A percentile compares a stretch with the other conserved stretches of the same genome.
These are phyloP conservation scores for Drosophila tsacasi DNA, from an alignment of 1,140 invertebrate species.

Conservation along the genomic window DNA sequence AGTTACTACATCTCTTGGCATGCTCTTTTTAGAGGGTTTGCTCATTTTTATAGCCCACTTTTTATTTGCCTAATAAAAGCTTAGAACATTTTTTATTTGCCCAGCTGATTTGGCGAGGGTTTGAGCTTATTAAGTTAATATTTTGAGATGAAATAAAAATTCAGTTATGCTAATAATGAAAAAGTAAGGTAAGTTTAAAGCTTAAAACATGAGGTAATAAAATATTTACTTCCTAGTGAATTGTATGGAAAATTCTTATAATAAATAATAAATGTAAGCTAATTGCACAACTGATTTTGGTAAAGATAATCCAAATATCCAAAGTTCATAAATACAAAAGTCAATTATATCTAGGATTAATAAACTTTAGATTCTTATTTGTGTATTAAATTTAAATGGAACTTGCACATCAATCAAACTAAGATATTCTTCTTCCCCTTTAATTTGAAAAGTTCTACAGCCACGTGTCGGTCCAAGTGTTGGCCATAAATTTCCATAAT, in stretches of 20 bases:
- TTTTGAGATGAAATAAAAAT: not conserved
- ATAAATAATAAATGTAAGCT: not conserved
- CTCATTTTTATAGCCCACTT: conserved; percentile 2
- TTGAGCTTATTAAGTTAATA: conserved; percentile 1
- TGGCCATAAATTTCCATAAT: conserved; percentile 4
- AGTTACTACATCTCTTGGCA: conserved; percentile 30
- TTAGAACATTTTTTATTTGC: not conserved
- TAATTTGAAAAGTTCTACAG: not conserved
- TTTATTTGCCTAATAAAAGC: conserved; percentile 7
- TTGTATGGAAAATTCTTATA: not conserved
- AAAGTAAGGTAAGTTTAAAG: no score
- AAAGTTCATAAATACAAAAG: no score
- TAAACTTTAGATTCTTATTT: not conserved
- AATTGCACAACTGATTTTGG: not conserved
- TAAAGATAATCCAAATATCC: not conserved
- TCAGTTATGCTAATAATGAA: not conserved
- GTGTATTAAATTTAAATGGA: not conserved
- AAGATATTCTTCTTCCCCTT: not conserved
- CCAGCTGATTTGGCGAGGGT: not conserved
- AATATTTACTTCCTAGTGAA: not conserved
- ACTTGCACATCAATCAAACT: not conserved
- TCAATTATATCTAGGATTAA: not conserved
- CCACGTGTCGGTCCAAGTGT: not conserved
- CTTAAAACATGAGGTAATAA: not conserved
- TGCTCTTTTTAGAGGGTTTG: conserved; percentile 2